Evolutionary conservation across 2,888 invertebrate species (phyloP).

Genomic region (Stenolophus ochropezus): DNA sequence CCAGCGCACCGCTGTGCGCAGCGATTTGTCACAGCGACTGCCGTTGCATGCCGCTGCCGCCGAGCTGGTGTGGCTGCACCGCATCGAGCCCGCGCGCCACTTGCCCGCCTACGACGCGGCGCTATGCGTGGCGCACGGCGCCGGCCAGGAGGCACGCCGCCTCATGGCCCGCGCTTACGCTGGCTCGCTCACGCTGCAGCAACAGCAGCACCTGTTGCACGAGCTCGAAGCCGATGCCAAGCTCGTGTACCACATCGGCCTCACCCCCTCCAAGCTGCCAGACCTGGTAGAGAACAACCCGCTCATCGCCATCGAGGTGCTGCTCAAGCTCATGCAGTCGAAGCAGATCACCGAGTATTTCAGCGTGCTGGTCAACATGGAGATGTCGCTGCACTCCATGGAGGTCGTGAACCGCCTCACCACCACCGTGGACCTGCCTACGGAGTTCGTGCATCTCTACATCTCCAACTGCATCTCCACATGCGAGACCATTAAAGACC

Average conservation of each 20-base stretch:
- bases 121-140: constrained; percentile 77
- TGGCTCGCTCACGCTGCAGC: constrained; percentile 89
- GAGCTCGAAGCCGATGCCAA: constrained; percentile 90
- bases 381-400: constrained; percentile 99
- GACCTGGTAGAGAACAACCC: constrained; percentile 98
- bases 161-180: constrained; percentile 89
- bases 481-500: constrained; percentile 96
- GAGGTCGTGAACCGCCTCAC: constrained; percentile 97
- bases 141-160: constrained; percentile 83
- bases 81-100: constrained; percentile 83
- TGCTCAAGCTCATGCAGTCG: constrained; percentile 93
- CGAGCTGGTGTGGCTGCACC: constrained; percentile 90
- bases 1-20: constrained; percentile 80
- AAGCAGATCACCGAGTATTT: constrained; percentile 97
- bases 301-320: constrained; percentile 94
- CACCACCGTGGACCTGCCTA: constrained; percentile 94
- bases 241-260: constrained; percentile 89
- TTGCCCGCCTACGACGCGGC: constrained; percentile 87
- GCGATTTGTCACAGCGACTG: constrained; percentile 86
- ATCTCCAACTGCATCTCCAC: constrained; percentile 98
- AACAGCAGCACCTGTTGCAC: constrained; percentile 89
- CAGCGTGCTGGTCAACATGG: constrained; percentile 97
- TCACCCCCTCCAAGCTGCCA: constrained; percentile 89
- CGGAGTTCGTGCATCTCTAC: constrained; percentile 97
- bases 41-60: constrained; percentile 82